Evolutionary conservation across 1,140 invertebrate genomes (phyloP), one percentile per base, ranked within the genome.

Genomic region (Brachionus manjavacas): DNA sequence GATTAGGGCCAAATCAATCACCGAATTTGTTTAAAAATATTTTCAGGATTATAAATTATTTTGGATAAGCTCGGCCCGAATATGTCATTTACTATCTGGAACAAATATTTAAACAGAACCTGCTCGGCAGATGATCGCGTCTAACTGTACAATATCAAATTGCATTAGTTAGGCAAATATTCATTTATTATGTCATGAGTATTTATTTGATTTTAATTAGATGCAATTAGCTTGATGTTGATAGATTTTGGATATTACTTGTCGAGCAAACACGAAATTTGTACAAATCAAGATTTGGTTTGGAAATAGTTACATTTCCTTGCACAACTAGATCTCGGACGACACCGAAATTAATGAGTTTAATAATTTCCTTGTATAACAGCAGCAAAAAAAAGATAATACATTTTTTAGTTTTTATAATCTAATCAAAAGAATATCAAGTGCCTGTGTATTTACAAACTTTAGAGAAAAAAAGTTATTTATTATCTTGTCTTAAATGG

Each of bases 351-450:
- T 72, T 72, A 72, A 72, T 72, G 68, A 72, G 1, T 72, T 72
- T 9, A 11, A 72, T 72, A 72, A 72, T 72, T 72, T 72, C 68
- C 68, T 72, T 14, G 20, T 49, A 76, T 23, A 76, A n/a, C n/a
- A n/a, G n/a, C n/a, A n/a, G n/a, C n/a, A n/a, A n/a, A n/a, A 12
- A 76, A 28, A 52, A 49, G 20, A 76, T 35, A 76, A n/a, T 20
- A 14, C 52, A 20, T 76, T 76, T 46, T 46, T 35, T 7, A 6
- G 2, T 6, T 35, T 46, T 76, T 76, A 76, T 76, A 76, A 76
- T 76, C 72, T 76, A 76, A 76, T 76, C 72, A 76, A 76, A 76
- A 46, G 72, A 76, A 76, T 76, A 76, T 76, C 72, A 76, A 76
- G 43, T 76, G 25, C 20, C 16, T 60, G 3, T 16, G 20, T 60